These are phyloP conservation scores for Promerops cafer DNA, from an alignment of 2,113 vertebrate genomes.

Conservation along the genomic window DNA sequence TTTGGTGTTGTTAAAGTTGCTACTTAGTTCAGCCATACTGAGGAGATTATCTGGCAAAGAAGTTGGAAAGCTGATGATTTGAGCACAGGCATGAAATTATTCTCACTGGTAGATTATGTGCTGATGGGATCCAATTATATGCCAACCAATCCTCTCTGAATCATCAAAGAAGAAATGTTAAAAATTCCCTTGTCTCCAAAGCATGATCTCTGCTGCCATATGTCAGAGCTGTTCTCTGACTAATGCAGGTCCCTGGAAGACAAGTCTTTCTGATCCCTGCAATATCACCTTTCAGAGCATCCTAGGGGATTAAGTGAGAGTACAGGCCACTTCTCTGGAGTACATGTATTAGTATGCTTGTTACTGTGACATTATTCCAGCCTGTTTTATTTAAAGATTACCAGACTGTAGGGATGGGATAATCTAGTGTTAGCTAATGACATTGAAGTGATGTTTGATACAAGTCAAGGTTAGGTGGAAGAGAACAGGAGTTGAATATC, in stretches of 20 bases:
- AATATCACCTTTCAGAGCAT: neutral
- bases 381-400: conserved; percentile 7
- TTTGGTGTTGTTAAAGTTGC: neutral
- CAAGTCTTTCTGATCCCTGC: neutral
- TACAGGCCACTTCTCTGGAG: neutral
- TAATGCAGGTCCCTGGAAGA: neutral
- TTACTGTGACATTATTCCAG: neutral
- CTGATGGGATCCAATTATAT: conserved; percentile 4
- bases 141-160: neutral
- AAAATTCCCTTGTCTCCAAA: conserved; percentile 6
- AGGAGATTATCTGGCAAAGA: neutral
- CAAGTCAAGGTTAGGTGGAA: neutral
- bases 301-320: neutral
- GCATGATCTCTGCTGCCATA: neutral
- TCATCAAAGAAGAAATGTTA: conserved; percentile 17
- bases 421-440: neutral
- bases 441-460: neutral
- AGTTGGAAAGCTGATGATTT: neutral
- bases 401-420: neutral
- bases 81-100: neutral
- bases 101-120: neutral
- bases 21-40: neutral
- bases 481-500: neutral
- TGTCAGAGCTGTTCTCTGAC: neutral
- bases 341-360: neutral